Conservation (phyloP, 2,797 vertebrate species). For the Epinephelus coioides region DNA sequence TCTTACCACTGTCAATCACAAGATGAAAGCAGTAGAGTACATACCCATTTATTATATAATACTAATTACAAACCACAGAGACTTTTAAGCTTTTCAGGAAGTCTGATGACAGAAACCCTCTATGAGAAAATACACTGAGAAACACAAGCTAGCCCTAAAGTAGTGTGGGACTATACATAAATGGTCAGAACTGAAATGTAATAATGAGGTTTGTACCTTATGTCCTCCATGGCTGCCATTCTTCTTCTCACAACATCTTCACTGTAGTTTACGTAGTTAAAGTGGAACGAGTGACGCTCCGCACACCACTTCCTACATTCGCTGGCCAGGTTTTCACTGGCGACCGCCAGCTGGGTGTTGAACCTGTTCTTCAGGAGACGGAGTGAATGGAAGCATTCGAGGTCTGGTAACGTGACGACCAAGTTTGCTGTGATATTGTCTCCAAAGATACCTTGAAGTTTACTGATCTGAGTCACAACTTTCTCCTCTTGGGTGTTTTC, state of each 20-base stretch:
- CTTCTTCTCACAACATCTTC: too few species aligned
- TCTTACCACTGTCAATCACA: not conserved
- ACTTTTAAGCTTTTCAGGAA: too few species aligned
- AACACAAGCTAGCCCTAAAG: too few species aligned
- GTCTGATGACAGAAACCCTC: too few species aligned
- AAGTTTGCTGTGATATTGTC: not conserved
- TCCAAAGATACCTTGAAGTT: slow-evolving; percentile 28
- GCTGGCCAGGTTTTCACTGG: not conserved
- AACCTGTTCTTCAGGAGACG: rapidly evolving
- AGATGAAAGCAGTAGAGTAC: not conserved
- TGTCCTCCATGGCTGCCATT: too few species aligned
- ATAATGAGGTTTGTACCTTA: too few species aligned
- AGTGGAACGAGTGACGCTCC: rapidly evolving
- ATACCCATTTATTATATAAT: too few species aligned
- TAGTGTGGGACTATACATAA: too few species aligned
- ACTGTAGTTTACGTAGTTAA: too few species aligned
- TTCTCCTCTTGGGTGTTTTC: slow-evolving; percentile 8
- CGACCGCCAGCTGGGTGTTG: rapidly evolving
- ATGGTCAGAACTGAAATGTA: too few species aligned
- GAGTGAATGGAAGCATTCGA: not conserved
- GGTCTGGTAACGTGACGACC: not conserved
- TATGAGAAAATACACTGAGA: too few species aligned
- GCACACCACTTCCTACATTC: not conserved
- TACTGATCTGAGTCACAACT: not conserved
- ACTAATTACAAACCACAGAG: too few species aligned